Conservation (phyloP, 2,888 invertebrate genomes). For the Euplexia lucipara region DNA sequence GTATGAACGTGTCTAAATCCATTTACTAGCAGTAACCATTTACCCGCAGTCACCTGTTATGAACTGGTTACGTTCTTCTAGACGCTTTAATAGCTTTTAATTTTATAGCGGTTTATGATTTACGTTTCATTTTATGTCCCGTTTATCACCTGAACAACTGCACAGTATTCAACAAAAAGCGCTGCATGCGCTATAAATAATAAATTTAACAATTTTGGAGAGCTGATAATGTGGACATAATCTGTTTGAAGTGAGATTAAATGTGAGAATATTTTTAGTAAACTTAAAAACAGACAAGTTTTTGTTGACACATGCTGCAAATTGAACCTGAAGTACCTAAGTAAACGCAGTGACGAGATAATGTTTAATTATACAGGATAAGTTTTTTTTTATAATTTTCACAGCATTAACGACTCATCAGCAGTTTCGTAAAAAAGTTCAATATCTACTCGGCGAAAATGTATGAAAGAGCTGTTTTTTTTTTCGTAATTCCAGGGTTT, state of each 20-base stretch:
- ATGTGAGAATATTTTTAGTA: conserved; percentile 8
- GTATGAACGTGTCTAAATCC: conserved; percentile 15
- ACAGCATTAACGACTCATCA: too few relatives aligned
- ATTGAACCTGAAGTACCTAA: background rate
- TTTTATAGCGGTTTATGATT: conserved; percentile 79
- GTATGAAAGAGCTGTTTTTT: too few relatives aligned
- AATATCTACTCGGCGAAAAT: too few relatives aligned
- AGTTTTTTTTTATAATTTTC: background rate
- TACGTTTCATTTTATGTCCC: conserved; percentile 73
- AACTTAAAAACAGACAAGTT: background rate
- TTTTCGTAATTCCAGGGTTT: too few relatives aligned
- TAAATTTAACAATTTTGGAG: conserved; percentile 41
- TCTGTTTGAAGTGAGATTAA: conserved; percentile 31
- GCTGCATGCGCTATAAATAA: conserved; percentile 49
- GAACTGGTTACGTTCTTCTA: conserved; percentile 55
- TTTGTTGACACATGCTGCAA: background rate
- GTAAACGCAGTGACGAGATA: too few relatives aligned
- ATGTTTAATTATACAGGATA: too few relatives aligned
- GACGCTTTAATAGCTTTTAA: conserved; percentile 70
- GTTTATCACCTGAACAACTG: conserved; percentile 76
- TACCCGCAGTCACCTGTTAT: conserved; percentile 51
- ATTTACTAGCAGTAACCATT: conserved; percentile 34
- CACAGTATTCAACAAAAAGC: conserved; percentile 71
- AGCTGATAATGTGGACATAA: conserved; percentile 31
- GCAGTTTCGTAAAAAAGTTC: too few relatives aligned